A percentile compares a stretch with the other conserved stretches of the same genome.
Evolutionary conservation across 2,888 invertebrate species (phyloP).

Genomic region (Leucoma salicis): DNA sequence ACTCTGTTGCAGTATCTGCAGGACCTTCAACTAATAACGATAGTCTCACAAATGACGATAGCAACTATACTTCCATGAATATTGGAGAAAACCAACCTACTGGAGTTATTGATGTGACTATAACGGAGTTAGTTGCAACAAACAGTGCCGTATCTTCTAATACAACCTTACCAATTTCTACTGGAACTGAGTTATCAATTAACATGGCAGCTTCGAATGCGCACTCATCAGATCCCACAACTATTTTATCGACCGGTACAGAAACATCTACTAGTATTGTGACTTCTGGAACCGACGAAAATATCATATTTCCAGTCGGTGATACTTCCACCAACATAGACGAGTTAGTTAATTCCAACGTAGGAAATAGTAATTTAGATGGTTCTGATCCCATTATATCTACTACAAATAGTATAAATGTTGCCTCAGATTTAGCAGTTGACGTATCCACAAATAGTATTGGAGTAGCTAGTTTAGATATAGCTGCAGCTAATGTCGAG

Average conservation of each 20-base stretch:
- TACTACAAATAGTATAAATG: neutral
- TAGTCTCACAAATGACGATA: neutral
- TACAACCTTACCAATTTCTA: slow-evolving; percentile 2
- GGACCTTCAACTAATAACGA: neutral
- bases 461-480: neutral
- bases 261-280: slow-evolving; percentile 4
- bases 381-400: neutral
- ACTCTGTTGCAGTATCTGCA: neutral
- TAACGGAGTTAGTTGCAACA: neutral
- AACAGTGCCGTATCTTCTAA: neutral
- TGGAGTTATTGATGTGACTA: neutral
- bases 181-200: slow-evolving; percentile 2
- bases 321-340: neutral
- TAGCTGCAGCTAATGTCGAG: neutral
- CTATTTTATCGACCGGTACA: slow-evolving; percentile 4
- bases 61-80: neutral
- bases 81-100: neutral
- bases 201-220: slow-evolving; percentile 6
- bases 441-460: neutral
- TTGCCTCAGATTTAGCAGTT: neutral
- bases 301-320: neutral
- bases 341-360: neutral
- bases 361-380: neutral
- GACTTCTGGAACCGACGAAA: slow-evolving; percentile 9
- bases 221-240: slow-evolving; percentile 4